phyloP scores from a whole-genome alignment of 1,140 invertebrate species.

The Hyles euphorbiae region DNA sequence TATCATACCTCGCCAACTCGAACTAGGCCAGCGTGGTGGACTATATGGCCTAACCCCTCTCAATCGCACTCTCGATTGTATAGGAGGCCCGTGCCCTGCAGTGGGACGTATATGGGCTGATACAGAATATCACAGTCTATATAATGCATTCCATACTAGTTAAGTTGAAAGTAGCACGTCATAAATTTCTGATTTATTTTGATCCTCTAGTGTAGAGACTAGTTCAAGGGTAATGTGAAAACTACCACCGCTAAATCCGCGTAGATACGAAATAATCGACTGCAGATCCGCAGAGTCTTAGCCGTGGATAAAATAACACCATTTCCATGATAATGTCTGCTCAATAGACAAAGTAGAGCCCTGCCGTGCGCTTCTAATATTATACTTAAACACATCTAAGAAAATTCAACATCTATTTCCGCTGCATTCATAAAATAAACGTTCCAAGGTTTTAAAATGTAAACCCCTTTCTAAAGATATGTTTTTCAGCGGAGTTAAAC shows the following conservation, averaged over 20 bases:
- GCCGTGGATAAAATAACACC: constrained; percentile 4
- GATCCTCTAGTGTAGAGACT: constrained; percentile 9
- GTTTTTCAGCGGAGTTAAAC: background rate
- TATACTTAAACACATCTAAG: constrained; percentile 5
- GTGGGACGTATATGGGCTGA: too few relatives aligned
- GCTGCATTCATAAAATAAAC: constrained; percentile 14
- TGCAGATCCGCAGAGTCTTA: constrained; percentile 2
- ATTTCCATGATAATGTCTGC: constrained; percentile 10
- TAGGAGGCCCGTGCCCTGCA: too few relatives aligned
- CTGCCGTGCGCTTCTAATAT: background rate
- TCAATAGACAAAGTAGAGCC: constrained; percentile 6
- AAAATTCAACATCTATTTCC: constrained; percentile 8
- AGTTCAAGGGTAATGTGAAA: constrained; percentile 18
- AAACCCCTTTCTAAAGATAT: constrained; percentile 6
- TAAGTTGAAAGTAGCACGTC: constrained; percentile 11
- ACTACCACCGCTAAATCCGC: background rate
- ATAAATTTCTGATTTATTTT: constrained; percentile 11
- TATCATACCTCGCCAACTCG: too few relatives aligned
- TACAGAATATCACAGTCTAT: too few relatives aligned
- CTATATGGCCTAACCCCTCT: too few relatives aligned
- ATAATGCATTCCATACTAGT: too few relatives aligned
- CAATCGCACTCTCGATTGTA: too few relatives aligned
- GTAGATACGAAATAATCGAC: constrained; percentile 8
- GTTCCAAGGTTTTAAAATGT: constrained; percentile 1
- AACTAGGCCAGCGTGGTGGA: too few relatives aligned